Conservation (phyloP, 2,888 invertebrate genomes). For the Thalpophila matura region DNA sequence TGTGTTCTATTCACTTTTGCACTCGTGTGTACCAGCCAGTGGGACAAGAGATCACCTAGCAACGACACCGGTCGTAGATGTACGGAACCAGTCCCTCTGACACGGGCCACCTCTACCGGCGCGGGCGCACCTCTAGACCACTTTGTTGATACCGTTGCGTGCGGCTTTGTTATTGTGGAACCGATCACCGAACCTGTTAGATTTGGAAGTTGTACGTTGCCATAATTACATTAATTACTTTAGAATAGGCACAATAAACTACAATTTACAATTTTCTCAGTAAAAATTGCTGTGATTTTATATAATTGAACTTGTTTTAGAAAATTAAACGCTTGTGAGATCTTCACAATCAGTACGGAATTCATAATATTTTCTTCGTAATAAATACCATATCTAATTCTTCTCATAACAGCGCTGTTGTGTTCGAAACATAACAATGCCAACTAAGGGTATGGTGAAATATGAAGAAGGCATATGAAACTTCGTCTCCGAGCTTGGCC, state of each 20-base stretch:
- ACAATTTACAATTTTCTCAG: conserved; percentile 37
- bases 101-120: conserved; percentile 30
- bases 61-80: conserved; percentile 62
- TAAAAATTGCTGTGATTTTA: conserved; percentile 22
- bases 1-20: neutral
- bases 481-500: too few relatives aligned
- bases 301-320: conserved; percentile 27
- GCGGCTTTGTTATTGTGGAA: conserved; percentile 26
- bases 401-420: neutral
- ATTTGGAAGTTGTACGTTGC: conserved; percentile 46
- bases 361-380: neutral
- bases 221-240: too few relatives aligned
- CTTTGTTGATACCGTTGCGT: conserved; percentile 54
- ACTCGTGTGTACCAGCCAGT: conserved; percentile 54
- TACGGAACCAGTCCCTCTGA: conserved; percentile 43
- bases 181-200: conserved; percentile 24
- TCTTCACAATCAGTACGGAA: neutral
- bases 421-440: too few relatives aligned
- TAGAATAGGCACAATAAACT: conserved; percentile 7
- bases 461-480: too few relatives aligned
- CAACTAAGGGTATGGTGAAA: too few relatives aligned
- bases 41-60: conserved; percentile 68
- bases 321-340: conserved; percentile 3
- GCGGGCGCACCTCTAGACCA: conserved; percentile 31
- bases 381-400: neutral